Evolutionary conservation across 2,888 invertebrate species (phyloP).

Genomic region (Eupeodes latifasciatus): DNA sequence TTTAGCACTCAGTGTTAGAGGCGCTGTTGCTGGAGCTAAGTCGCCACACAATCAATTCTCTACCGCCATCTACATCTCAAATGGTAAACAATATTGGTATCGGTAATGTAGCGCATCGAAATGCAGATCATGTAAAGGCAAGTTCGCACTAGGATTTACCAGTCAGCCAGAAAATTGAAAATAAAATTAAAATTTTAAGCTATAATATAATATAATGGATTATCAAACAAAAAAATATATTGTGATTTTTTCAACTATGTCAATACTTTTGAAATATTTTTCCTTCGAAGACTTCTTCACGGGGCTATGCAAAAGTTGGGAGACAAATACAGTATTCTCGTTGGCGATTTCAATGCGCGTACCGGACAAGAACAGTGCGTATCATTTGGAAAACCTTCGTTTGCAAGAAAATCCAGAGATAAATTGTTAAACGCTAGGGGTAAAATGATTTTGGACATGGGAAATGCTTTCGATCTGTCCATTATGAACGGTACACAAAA

Average conservation of each 20-base stretch:
- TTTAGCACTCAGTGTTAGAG: too few relatives aligned
- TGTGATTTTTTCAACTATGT: background rate
- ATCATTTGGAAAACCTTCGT: background rate
- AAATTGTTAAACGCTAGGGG: slow-evolving; percentile 7
- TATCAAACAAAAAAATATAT: background rate
- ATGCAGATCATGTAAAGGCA: background rate
- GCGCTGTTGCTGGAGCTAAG: too few relatives aligned
- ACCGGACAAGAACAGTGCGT: background rate
- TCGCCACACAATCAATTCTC: too few relatives aligned
- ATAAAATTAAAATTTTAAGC: background rate
- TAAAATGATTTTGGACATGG: background rate
- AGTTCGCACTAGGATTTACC: background rate
- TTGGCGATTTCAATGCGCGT: slow-evolving; percentile 9
- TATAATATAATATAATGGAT: background rate
- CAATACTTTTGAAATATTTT: slow-evolving; percentile 12
- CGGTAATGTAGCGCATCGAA: background rate
- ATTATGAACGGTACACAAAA: too few relatives aligned
- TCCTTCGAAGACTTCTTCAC: background rate
- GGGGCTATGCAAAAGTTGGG: background rate
- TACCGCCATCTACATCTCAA: background rate
- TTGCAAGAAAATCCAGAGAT: too few relatives aligned
- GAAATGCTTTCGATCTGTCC: background rate
- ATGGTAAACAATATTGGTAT: background rate
- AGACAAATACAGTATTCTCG: background rate
- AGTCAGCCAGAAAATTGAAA: slow-evolving; percentile 4